Base-by-base conservation (phyloP, 2,888 invertebrate genomes). In the Calameuta filiformis region DNA sequence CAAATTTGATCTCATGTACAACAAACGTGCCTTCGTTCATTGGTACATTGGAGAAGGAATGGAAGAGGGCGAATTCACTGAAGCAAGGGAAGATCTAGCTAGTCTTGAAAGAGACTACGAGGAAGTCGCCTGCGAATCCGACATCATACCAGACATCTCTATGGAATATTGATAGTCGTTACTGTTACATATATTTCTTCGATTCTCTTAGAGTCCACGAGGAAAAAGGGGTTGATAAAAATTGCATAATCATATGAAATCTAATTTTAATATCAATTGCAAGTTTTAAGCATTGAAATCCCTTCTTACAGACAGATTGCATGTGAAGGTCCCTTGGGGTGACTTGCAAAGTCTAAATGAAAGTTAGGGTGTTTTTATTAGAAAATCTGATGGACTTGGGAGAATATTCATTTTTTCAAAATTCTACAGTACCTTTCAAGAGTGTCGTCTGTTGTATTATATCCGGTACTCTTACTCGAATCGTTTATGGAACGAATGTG, bases 1-100 rank as follows among this genome's bases (percentile, higher is more conserved):
- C 92, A 98, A 98, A 91, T 98, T 98, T 91, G 98, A 98, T 92
- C 92, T 98, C 87, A 98, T 98, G 98, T 98, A 97, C 92, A 97
- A 98, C 69, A 98, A 98, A 92, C 94, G 98, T 81, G 98, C 98
- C 4, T 98, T 98, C 91, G 98, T 98, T 31, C 98, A 98, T 92
- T 98, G 98, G 98, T 96, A 96, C 90, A 96, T 96, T 0, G 95
- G 96, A 11, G 97, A 97, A 90, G 97, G 97, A 82, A 97, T 97
- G 95, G 96, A 96, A 89, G 96, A 96, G 91, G 96, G 96, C 73
- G 96, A 98, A 91, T 97, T 97, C 92, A 94, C 96, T 0, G 97
- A 97, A 87, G 97, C 97, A 0, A 94, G 97, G 9, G 97, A 97
- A 90, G 97, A 97, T 92, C 93, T 97, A 82, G 96, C 95, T 0